Conservation (phyloP, 2,113 vertebrate genomes). For the Tylochromis polylepis region DNA sequence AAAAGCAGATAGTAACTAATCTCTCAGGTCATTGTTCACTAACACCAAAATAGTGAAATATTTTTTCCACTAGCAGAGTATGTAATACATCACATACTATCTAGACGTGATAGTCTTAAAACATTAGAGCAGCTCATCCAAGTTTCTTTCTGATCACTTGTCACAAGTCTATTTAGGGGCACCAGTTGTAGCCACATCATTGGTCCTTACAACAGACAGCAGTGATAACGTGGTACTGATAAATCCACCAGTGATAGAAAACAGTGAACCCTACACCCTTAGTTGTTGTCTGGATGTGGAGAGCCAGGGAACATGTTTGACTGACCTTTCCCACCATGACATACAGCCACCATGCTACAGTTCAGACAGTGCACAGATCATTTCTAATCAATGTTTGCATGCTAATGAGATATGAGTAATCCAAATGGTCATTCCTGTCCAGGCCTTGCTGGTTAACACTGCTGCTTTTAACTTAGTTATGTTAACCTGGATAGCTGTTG, state of each 20-base stretch:
- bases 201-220: background rate
- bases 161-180: slow-evolving; percentile 15
- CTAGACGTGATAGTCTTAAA: background rate
- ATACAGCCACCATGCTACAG: background rate
- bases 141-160: background rate
- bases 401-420: slow-evolving; percentile 31
- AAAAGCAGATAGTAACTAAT: background rate
- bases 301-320: slow-evolving; percentile 26
- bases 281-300: slow-evolving; percentile 54
- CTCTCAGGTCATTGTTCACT: background rate
- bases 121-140: slow-evolving; percentile 2
- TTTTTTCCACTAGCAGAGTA: background rate
- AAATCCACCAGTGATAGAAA: slow-evolving; percentile 56
- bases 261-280: slow-evolving; percentile 60
- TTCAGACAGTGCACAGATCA: slow-evolving; percentile 25
- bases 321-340: slow-evolving; percentile 62
- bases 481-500: background rate
- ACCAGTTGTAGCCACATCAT: background rate
- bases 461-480: background rate
- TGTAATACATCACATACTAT: background rate
- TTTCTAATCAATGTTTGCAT: slow-evolving; percentile 46
- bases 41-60: background rate
- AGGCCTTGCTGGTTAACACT: background rate
- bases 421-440: slow-evolving; percentile 11
- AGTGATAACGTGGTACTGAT: slow-evolving; percentile 56